Evolutionary conservation across 1,140 invertebrate species (phyloP).

Genomic region (Atopsyche davidsoni): DNA sequence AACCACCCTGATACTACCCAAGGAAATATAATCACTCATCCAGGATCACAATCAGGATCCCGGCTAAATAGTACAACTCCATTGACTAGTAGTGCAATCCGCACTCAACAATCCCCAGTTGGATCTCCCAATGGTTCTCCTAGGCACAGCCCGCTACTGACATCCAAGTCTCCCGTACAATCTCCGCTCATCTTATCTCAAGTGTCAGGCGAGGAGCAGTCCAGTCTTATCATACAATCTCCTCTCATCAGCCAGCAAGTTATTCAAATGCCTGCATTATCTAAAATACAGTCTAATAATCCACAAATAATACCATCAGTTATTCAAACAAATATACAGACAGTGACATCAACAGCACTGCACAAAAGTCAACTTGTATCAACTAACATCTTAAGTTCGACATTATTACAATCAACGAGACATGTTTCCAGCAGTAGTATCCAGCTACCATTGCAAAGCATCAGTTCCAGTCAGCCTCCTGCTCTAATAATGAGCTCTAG

Average conservation of each 20-base stretch:
- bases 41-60: neutral
- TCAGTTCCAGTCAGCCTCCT: slow-evolving; percentile 46
- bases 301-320: slow-evolving; percentile 36
- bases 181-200: slow-evolving; percentile 20
- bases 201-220: slow-evolving; percentile 9
- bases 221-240: slow-evolving; percentile 13
- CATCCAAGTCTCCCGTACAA: slow-evolving; percentile 21
- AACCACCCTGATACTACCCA: slow-evolving; percentile 10
- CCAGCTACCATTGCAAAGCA: slow-evolving; percentile 47
- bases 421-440: slow-evolving; percentile 40
- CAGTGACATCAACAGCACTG: slow-evolving; percentile 30
- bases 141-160: slow-evolving; percentile 20
- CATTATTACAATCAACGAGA: slow-evolving; percentile 42
- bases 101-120: slow-evolving; percentile 19
- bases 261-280: slow-evolving; percentile 47
- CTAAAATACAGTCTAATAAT: slow-evolving; percentile 41
- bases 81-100: slow-evolving; percentile 8
- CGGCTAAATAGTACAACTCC: slow-evolving; percentile 6
- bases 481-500: slow-evolving; percentile 48
- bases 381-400: slow-evolving; percentile 45
- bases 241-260: slow-evolving; percentile 33
- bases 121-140: slow-evolving; percentile 22
- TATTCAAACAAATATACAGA: slow-evolving; percentile 38
- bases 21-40: slow-evolving; percentile 10
- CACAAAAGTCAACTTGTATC: slow-evolving; percentile 40